Percentiles rank a stretch among this genome's conserved stretches.
Evolutionary conservation across 2,888 invertebrate species (phyloP).

Genomic region (Harpagoxenus sublaevis): DNA sequence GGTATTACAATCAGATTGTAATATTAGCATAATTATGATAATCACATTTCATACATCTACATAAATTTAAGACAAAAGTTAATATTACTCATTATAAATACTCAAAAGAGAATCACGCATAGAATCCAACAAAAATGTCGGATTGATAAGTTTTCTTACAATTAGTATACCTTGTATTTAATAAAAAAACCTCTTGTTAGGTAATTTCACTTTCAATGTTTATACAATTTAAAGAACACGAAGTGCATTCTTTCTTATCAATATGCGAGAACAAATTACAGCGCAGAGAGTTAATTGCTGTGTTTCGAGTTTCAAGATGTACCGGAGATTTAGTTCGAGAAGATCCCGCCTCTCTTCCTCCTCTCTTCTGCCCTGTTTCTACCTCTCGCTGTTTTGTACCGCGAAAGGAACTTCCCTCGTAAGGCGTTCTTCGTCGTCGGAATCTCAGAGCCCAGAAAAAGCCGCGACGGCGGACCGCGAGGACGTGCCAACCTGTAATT

Average conservation of each 20-base stretch:
- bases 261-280: background rate
- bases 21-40: no score
- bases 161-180: background rate
- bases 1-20: no score
- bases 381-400: conserved; percentile 41
- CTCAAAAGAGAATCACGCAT: background rate
- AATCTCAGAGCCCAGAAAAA: conserved; percentile 80
- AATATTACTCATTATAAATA: background rate
- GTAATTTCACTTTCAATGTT: conserved; percentile 14
- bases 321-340: conserved; percentile 6
- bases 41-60: no score
- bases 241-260: background rate
- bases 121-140: background rate
- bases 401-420: conserved; percentile 76
- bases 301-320: background rate
- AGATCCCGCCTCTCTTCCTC: conserved; percentile 1
- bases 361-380: conserved; percentile 6
- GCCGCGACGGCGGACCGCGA: conserved; percentile 78
- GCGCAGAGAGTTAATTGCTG: background rate
- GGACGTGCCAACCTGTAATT: conserved; percentile 84
- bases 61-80: no score
- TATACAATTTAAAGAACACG: background rate
- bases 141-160: background rate
- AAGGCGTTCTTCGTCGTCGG: conserved; percentile 74
- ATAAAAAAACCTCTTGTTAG: background rate